These are phyloP conservation scores for Drosophila prosaltans DNA, from an alignment of 1,140 invertebrate genomes.

Conservation along the genomic window DNA sequence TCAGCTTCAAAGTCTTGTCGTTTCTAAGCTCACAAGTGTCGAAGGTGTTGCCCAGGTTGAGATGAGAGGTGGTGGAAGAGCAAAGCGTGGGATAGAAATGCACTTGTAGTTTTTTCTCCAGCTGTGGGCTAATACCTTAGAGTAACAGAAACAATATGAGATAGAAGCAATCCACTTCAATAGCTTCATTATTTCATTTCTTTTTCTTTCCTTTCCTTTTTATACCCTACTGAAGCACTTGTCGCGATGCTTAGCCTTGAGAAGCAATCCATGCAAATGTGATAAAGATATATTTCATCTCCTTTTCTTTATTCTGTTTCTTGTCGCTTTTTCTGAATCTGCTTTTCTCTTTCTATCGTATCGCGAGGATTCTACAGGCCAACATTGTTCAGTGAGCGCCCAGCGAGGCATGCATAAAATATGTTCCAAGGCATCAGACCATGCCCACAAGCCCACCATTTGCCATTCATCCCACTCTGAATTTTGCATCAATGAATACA, in stretches of 20 bases:
- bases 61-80: slow-evolving; percentile 11
- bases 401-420: slow-evolving; percentile 62
- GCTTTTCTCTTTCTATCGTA: not conserved
- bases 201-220: not conserved
- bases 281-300: slow-evolving; percentile 50
- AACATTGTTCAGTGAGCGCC: slow-evolving; percentile 51
- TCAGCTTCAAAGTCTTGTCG: slow-evolving; percentile 45
- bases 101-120: slow-evolving; percentile 32
- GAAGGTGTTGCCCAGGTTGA: slow-evolving; percentile 55
- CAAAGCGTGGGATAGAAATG: slow-evolving; percentile 13
- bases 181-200: slow-evolving; percentile 24
- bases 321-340: not conserved
- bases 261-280: slow-evolving; percentile 31
- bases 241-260: slow-evolving; percentile 26
- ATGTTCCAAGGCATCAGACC: slow-evolving; percentile 54
- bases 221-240: slow-evolving; percentile 21
- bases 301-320: not conserved
- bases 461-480: slow-evolving; percentile 6
- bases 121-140: slow-evolving; percentile 30
- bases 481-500: slow-evolving; percentile 48
- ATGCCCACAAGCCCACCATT: slow-evolving; percentile 27
- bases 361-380: not conserved
- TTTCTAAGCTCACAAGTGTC: slow-evolving; percentile 24
- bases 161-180: slow-evolving; percentile 17
- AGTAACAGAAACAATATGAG: slow-evolving; percentile 6